A percentile compares a stretch with the other conserved stretches of the same genome.
These are phyloP conservation scores for Etheostoma cragini DNA, from an alignment of 2,113 vertebrate species.

Conservation along the genomic window DNA sequence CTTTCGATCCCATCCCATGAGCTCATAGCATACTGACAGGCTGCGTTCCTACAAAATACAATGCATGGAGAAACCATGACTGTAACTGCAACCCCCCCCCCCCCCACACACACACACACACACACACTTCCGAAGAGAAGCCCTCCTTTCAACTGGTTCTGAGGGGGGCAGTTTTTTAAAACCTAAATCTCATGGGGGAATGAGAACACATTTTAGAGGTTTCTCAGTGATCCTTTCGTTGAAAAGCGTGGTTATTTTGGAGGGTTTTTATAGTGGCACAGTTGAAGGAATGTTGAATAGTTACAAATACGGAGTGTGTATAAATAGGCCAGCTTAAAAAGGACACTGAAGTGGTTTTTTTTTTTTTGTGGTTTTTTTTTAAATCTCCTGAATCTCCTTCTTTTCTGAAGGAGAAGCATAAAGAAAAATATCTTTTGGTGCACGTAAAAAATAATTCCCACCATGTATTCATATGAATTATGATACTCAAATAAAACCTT, in stretches of 20 bases:
- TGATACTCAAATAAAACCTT: neutral
- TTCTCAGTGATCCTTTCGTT: slow-evolving; percentile 35
- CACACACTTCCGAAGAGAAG: slow-evolving; percentile 42
- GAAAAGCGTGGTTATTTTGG: slow-evolving; percentile 13
- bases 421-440: neutral
- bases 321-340: slow-evolving; percentile 8
- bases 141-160: slow-evolving; percentile 17
- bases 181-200: slow-evolving; percentile 23
- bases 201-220: slow-evolving; percentile 20
- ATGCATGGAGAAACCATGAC: slow-evolving; percentile 44
- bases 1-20: slow-evolving; percentile 64
- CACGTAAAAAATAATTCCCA: neutral
- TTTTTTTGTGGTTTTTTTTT: slow-evolving; percentile 3
- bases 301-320: neutral
- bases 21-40: slow-evolving; percentile 55
- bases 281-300: neutral
- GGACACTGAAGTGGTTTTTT: neutral
- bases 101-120: too few species aligned
- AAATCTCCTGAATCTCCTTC: neutral
- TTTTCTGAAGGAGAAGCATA: neutral
- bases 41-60: slow-evolving; percentile 50
- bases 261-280: neutral
- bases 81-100: slow-evolving; percentile 36
- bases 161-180: slow-evolving; percentile 15
- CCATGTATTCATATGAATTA: neutral